Percentiles rank a stretch among this genome's conserved stretches.
phyloP scores from a whole-genome alignment of 2,113 vertebrate species.

The Chloroceryle aenea region DNA sequence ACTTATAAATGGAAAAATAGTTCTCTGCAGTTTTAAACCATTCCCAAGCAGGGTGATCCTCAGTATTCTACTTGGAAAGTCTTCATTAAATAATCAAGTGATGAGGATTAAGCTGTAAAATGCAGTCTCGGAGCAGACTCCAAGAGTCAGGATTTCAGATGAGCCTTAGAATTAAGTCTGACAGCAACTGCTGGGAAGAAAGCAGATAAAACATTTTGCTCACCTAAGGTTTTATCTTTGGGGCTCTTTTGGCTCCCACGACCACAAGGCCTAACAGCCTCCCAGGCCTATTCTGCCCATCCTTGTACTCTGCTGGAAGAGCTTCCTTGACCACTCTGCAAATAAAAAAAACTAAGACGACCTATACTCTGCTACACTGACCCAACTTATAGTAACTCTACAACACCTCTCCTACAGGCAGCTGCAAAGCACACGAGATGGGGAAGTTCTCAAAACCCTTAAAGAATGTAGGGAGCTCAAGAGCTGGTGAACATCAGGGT shows the following conservation, averaged over 20 bases:
- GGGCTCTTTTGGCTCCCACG: background rate
- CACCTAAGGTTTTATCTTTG: background rate
- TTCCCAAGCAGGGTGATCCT: background rate
- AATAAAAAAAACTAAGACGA: background rate
- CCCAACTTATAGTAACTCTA: background rate
- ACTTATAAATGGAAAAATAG: background rate
- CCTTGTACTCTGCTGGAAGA: background rate
- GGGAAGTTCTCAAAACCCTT: background rate
- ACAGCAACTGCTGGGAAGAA: background rate
- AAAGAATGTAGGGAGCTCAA: accelerated
- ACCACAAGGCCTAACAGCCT: background rate
- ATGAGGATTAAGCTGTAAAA: background rate
- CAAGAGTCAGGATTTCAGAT: background rate
- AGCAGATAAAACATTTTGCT: background rate
- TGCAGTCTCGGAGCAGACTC: background rate
- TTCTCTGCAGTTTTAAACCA: background rate
- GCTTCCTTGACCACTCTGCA: background rate
- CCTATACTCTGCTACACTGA: background rate
- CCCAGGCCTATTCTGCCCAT: background rate
- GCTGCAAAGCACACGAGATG: background rate
- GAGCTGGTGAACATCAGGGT: background rate
- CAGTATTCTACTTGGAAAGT: background rate
- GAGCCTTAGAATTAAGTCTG: background rate
- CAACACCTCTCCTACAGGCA: background rate
- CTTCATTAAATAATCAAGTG: background rate